Conservation (phyloP, 2,888 invertebrate genomes). For the Dysmachus trigonus region DNA sequence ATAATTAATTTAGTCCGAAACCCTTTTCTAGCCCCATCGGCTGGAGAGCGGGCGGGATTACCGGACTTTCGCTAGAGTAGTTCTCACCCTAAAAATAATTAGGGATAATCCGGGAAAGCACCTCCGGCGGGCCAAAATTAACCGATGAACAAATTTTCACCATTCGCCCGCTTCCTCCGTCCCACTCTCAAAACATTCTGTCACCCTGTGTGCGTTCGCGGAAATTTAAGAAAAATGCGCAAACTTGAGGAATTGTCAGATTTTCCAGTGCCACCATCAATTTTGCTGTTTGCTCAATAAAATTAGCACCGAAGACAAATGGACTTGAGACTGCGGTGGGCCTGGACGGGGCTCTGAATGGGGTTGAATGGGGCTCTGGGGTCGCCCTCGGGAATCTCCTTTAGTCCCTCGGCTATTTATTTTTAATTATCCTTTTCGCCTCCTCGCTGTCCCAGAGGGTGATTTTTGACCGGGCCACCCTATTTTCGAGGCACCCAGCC, state of each 20-base stretch:
- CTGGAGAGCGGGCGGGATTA: neutral
- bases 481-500: neutral
- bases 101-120: conserved; percentile 12
- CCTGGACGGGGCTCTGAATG: neutral
- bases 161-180: neutral
- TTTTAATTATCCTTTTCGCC: conserved; percentile 23
- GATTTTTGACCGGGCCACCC: neutral
- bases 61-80: neutral
- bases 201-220: neutral
- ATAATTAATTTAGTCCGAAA: conserved; percentile 19
- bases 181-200: neutral
- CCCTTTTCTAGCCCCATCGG: neutral
- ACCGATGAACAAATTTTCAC: conserved; percentile 20
- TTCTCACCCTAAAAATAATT: conserved; percentile 19
- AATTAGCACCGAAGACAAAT: conserved; percentile 16
- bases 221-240: neutral
- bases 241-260: conserved; percentile 13
- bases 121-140: neutral
- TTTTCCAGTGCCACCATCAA: conserved; percentile 2
- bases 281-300: conserved; percentile 3
- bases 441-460: neutral
- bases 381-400: neutral
- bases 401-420: conserved; percentile 6
- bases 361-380: neutral
- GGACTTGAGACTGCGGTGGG: conserved; percentile 10